Evolutionary conservation across 2,797 vertebrate genomes (phyloP).

Genomic region (Decapterus maruadsi): DNA sequence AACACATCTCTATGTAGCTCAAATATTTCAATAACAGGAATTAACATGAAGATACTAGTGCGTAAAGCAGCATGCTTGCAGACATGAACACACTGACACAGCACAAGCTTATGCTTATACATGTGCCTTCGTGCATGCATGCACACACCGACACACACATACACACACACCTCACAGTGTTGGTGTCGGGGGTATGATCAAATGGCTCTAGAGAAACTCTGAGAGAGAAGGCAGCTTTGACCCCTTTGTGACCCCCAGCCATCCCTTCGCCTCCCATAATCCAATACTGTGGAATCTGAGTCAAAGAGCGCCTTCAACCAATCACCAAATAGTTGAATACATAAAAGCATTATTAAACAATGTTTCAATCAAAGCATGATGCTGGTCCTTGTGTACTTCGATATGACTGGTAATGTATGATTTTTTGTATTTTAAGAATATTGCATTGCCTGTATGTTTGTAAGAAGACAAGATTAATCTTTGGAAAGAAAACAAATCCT

Average conservation of each 20-base stretch:
- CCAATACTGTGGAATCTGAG: constrained; percentile 54
- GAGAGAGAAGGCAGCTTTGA: constrained; percentile 70
- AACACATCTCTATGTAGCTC: constrained; percentile 15
- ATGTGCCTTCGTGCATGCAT: constrained; percentile 31
- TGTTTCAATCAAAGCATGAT: constrained; percentile 43
- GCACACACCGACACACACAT: constrained; percentile 31
- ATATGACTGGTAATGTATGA: constrained; percentile 67
- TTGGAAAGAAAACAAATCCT: constrained; percentile 65
- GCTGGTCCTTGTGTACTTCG: constrained; percentile 68
- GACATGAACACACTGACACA: constrained; percentile 3
- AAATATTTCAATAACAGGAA: constrained; percentile 10
- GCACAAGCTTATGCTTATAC: constrained; percentile 16
- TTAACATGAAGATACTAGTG: constrained; percentile 1
- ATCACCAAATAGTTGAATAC: constrained; percentile 35
- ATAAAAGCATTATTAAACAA: constrained; percentile 34
- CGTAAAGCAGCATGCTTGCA: constrained; percentile 13
- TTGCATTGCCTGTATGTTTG: constrained; percentile 77
- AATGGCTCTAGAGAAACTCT: constrained; percentile 66
- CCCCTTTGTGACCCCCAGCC: constrained; percentile 68
- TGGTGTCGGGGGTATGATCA: constrained; percentile 71
- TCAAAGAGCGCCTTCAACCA: constrained; percentile 40
- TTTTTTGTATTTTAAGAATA: constrained; percentile 71
- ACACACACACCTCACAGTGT: constrained; percentile 42
- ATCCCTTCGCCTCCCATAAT: constrained; percentile 54
- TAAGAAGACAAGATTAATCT: constrained; percentile 80